Evolutionary conservation across 30 jellyfish, hydroid and myxozoan species (phyloP).

Genomic region (Morbakka virulenta): DNA sequence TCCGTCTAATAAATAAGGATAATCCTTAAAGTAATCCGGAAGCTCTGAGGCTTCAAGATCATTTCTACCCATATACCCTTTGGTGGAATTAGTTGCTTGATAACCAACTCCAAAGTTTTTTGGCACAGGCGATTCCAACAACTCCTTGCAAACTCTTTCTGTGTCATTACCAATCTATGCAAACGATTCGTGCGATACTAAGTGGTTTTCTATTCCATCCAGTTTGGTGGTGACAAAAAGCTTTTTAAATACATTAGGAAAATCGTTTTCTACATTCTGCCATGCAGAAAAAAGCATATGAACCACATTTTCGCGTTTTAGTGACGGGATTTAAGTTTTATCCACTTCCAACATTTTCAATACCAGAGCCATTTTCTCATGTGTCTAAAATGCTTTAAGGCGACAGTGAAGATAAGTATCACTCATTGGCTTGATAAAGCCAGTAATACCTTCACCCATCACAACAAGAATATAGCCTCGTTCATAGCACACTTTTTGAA

Average conservation of each 20-base stretch:
- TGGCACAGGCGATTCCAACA: slow-evolving; percentile 31
- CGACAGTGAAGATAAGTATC: slow-evolving; percentile 6
- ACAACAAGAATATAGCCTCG: not conserved
- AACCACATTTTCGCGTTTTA: slow-evolving; percentile 42
- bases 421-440: not conserved
- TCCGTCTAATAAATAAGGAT: too few relatives aligned
- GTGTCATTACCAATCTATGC: slow-evolving; percentile 29
- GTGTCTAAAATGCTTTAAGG: not conserved
- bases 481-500: not conserved
- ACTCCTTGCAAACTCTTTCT: slow-evolving; percentile 18
- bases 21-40: slow-evolving; percentile 20
- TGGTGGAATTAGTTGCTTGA: slow-evolving; percentile 33
- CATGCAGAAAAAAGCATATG: slow-evolving; percentile 46
- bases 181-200: slow-evolving; percentile 46
- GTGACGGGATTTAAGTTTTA: slow-evolving; percentile 27
- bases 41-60: slow-evolving; percentile 48
- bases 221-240: slow-evolving; percentile 24
- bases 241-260: slow-evolving; percentile 36
- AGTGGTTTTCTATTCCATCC: slow-evolving; percentile 45
- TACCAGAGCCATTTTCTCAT: slow-evolving; percentile 37
- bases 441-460: not conserved
- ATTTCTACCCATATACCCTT: slow-evolving; percentile 20
- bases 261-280: slow-evolving; percentile 29
- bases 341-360: slow-evolving; percentile 45
- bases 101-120: slow-evolving; percentile 28